A percentile compares a stretch with the other conserved stretches of the same genome.
These are phyloP conservation scores for Sinopyrophorus schimmeli DNA, from an alignment of 2,888 invertebrate species.

Conservation along the genomic window DNA sequence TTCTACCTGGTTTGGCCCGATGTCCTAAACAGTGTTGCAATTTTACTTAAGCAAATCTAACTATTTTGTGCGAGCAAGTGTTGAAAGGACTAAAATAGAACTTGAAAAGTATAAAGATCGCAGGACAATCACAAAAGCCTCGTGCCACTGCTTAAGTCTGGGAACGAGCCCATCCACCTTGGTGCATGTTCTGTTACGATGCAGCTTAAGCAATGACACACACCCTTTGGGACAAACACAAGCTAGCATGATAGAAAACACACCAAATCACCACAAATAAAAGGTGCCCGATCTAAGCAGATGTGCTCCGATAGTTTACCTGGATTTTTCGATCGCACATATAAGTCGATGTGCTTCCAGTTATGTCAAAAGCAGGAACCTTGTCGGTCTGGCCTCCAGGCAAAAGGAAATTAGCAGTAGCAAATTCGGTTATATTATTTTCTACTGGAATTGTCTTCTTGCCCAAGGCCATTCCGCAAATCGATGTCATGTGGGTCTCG, in stretches of 20 bases:
- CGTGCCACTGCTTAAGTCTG: conserved; percentile 9
- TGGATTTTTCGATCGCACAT: conserved; percentile 9
- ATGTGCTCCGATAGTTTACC: conserved; percentile 11
- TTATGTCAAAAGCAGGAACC: conserved; percentile 25
- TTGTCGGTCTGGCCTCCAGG: conserved; percentile 63
- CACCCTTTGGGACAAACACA: conserved; percentile 1
- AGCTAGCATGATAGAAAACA: conserved; percentile 12
- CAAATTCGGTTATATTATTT: conserved; percentile 67
- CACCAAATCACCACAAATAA: conserved; percentile 26
- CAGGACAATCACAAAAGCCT: conserved; percentile 13
- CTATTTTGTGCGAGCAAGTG: conserved; percentile 26
- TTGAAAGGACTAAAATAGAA: conserved; percentile 8
- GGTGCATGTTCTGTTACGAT: too few relatives aligned
- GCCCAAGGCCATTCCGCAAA: conserved; percentile 96
- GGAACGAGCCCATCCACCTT: too few relatives aligned
- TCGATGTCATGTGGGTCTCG: conserved; percentile 99
- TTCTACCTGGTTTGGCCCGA: conserved; percentile 48
- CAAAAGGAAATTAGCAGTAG: conserved; percentile 87
- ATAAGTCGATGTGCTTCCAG: conserved; percentile 23
- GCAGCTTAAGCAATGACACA: conserved; percentile 13
- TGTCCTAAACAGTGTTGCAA: conserved; percentile 44
- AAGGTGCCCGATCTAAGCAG: too few relatives aligned
- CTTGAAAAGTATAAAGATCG: conserved; percentile 12
- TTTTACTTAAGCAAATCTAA: conserved; percentile 31
- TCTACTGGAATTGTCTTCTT: conserved; percentile 77